Percentiles rank a stretch among this genome's conserved stretches.
Conservation (phyloP, 2,888 invertebrate genomes). For the Cosmia pyralina region DNA sequence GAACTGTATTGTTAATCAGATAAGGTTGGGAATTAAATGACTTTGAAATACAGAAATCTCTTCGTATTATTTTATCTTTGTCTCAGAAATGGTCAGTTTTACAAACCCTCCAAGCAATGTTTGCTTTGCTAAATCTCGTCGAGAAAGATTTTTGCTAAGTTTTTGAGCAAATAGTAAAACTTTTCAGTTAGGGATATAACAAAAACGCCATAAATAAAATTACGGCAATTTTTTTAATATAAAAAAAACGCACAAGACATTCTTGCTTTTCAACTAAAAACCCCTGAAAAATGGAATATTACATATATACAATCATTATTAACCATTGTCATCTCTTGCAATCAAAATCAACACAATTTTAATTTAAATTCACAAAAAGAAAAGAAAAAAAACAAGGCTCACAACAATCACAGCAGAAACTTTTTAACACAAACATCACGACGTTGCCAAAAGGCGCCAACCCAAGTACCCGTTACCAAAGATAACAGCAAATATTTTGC, state of each 20-base stretch:
- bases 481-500: constrained; percentile 64
- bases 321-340: too few relatives aligned
- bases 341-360: too few relatives aligned
- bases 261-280: background rate
- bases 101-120: constrained; percentile 28
- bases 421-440: constrained; percentile 42
- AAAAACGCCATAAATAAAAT: background rate
- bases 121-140: constrained; percentile 50
- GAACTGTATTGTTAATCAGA: background rate
- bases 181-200: too few relatives aligned
- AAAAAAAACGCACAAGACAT: background rate
- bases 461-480: constrained; percentile 37
- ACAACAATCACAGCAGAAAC: background rate
- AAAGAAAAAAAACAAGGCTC: background rate
- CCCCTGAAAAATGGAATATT: too few relatives aligned
- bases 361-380: too few relatives aligned
- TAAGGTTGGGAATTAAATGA: constrained; percentile 29
- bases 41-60: constrained; percentile 1
- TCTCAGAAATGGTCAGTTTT: constrained; percentile 51
- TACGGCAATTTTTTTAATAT: too few relatives aligned
- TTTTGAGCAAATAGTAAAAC: constrained; percentile 1
- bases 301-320: too few relatives aligned
- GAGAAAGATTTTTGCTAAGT: constrained; percentile 10
- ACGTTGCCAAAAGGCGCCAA: constrained; percentile 57
- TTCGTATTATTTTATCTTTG: constrained; percentile 53